A percentile compares a stretch with the other conserved stretches of the same genome.
Evolutionary conservation across 2,113 vertebrate genomes (phyloP).

Genomic region (Archilochus colubris): DNA sequence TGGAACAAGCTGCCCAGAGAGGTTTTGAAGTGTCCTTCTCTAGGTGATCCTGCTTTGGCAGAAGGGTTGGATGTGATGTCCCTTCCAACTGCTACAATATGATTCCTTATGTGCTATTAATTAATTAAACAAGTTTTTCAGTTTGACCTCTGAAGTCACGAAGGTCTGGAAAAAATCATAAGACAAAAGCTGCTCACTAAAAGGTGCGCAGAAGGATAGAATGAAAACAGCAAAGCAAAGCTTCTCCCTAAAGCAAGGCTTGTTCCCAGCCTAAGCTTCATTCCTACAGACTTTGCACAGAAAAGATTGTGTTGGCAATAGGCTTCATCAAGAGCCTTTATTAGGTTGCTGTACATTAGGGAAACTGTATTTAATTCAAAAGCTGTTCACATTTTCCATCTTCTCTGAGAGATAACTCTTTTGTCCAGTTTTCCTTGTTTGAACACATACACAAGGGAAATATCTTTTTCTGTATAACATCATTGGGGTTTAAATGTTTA

Average conservation of each 20-base stretch:
- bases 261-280: background rate
- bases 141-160: background rate
- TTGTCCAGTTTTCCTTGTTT: conserved; percentile 4
- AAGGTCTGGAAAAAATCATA: background rate
- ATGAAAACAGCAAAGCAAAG: background rate
- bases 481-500: background rate
- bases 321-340: conserved; percentile 3
- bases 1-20: no score
- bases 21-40: no score
- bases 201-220: background rate
- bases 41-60: no score
- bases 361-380: conserved; percentile 37
- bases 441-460: conserved; percentile 24
- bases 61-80: no score
- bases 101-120: background rate
- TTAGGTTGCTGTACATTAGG: conserved; percentile 16
- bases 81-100: no score
- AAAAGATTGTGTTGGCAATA: background rate
- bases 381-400: background rate
- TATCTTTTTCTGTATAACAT: conserved; percentile 23
- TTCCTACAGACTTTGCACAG: background rate
- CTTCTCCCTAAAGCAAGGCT: background rate
- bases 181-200: background rate
- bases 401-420: conserved; percentile 17
- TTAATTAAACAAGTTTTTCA: background rate